Percentiles rank a stretch among this genome's conserved stretches.
phyloP scores from a whole-genome alignment of 2,888 invertebrate species.

The Thereva nobilitata region DNA sequence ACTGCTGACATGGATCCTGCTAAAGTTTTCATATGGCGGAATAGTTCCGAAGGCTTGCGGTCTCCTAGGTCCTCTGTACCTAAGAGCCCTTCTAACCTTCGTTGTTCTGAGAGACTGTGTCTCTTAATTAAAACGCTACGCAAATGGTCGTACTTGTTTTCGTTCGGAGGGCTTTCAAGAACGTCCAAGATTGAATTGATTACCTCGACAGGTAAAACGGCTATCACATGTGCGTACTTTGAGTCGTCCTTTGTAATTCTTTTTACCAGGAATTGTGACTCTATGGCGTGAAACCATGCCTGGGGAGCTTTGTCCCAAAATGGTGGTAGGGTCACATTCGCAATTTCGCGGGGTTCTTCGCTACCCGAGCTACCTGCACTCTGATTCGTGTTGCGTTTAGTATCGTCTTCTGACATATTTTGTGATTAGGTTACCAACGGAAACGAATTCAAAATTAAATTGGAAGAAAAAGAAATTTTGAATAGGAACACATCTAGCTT shows the following conservation, averaged over 20 bases:
- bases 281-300: slow-evolving; percentile 28
- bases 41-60: neutral
- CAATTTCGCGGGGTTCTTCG: neutral
- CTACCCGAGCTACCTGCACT: no score
- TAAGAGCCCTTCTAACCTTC: slow-evolving; percentile 5
- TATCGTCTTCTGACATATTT: no score
- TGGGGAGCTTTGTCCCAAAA: slow-evolving; percentile 24
- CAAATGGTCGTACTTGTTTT: neutral
- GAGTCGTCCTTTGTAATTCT: slow-evolving; percentile 17
- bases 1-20: neutral
- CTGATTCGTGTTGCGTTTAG: no score
- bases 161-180: neutral
- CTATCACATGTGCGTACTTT: neutral
- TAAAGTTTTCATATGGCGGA: neutral
- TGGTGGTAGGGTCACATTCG: neutral
- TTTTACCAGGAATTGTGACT: slow-evolving; percentile 14
- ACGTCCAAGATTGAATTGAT: neutral
- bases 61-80: slow-evolving; percentile 3
- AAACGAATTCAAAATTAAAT: no score
- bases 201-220: neutral
- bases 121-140: neutral
- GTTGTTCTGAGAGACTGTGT: slow-evolving; percentile 1
- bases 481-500: no score
- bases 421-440: no score
- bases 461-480: no score